Evolutionary conservation across 2,797 vertebrate species (phyloP), one percentile per base, ranked within the genome.

Genomic region (Sebastes cheni): DNA sequence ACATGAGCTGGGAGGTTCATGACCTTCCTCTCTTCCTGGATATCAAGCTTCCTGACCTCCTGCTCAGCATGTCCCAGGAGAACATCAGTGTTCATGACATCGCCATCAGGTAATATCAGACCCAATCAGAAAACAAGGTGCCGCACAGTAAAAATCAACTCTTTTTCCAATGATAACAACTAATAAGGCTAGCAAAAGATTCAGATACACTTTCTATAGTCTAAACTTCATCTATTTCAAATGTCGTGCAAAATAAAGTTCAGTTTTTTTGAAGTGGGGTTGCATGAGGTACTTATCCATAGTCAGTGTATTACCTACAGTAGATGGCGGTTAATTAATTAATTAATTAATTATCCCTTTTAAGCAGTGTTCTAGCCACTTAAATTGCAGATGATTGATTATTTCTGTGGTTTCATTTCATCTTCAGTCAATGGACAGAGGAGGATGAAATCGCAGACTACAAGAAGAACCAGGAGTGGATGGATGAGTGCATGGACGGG

Each of bases 401-500:
- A 8, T 67, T 23, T 82, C 32, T 90, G 29, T 80, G 50, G 30
- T 86, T 62, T 68, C 7, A 70, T 32, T 79, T 67, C 0, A n/a
- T 77, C 4, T 80, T 61, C 81, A 99, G 98, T 92, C 97, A 97
- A 29, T 98, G 97, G 97, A 99, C 97, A 3, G 97, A 99, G 92
- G 98, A 99, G 87, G 98, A 99, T 81, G 98, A 99, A 94, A 97
- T 99, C 10, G 93, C 97, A 12, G 98, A 98, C 93, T 99, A 98
- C 88, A 98, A 97, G 93, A 97, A 98, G 93, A 99, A 99, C 91
- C 96, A 96, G 30, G 97, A 98, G 81, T 99, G 98, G 98, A 98
- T 99, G 98, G 98, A 99, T 50, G 98, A 99, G 92, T 99, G 98
- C 80, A 97, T 97, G 93, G 98, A 99, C 27, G 96, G 97, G 54